Conservation (phyloP, 2,888 invertebrate species). For the Helobdella robusta region DNA sequence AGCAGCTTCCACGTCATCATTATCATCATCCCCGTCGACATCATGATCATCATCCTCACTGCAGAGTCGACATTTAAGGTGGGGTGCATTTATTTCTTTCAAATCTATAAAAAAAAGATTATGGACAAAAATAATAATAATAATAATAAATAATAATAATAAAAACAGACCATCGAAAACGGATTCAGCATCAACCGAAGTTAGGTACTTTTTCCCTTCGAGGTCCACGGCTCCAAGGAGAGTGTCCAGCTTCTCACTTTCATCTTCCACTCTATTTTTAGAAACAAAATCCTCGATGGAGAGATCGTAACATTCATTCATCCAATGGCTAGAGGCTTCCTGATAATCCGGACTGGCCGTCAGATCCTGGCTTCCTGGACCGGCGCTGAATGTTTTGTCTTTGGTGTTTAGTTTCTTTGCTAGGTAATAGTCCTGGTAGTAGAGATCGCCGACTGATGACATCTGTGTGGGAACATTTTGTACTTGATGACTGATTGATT, state of each 20-base stretch:
- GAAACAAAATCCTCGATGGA: background rate
- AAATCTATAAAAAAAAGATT: too few species aligned
- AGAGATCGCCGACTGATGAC: slow-evolving; percentile 7
- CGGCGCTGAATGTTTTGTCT: background rate
- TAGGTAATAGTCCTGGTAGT: slow-evolving; percentile 1
- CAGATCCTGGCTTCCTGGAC: background rate
- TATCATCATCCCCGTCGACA: background rate
- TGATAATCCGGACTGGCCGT: background rate
- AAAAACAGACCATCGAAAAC: too few species aligned
- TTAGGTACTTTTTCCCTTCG: too few species aligned
- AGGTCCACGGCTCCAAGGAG: too few species aligned
- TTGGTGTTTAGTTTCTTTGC: background rate
- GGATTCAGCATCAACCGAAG: too few species aligned
- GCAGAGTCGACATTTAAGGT: too few species aligned
- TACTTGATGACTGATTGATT: background rate
- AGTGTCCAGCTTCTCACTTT: too few species aligned
- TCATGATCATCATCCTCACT: too few species aligned
- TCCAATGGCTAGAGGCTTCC: background rate
- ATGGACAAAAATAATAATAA: too few species aligned
- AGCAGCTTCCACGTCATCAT: too few species aligned
- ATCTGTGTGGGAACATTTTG: background rate
- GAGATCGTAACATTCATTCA: background rate
- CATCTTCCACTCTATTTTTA: background rate
- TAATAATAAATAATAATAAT: too few species aligned
- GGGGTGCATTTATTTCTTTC: too few species aligned